These are phyloP conservation scores for Pandion haliaetus DNA, from an alignment of 2,113 vertebrate genomes.

Conservation along the genomic window DNA sequence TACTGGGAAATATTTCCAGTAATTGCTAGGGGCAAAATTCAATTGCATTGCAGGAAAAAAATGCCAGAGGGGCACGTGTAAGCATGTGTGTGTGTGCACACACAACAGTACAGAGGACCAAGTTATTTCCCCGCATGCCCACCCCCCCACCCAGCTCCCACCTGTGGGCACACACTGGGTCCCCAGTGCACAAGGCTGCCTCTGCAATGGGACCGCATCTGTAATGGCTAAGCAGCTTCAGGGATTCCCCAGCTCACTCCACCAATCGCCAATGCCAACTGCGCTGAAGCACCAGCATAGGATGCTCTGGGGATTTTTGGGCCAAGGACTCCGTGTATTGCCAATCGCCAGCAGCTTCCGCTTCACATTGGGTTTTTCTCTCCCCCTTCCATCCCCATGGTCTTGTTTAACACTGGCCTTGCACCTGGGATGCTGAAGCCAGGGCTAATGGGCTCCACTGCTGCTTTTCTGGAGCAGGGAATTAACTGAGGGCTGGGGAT, in stretches of 20 bases:
- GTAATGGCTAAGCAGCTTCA: not conserved
- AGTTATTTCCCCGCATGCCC: not conserved
- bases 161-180: rapidly evolving
- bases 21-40: not conserved
- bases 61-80: not conserved
- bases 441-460: not conserved
- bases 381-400: not conserved
- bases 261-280: not conserved
- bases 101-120: not conserved
- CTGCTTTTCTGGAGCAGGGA: not conserved
- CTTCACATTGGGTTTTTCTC: not conserved
- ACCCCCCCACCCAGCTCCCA: not conserved
- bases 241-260: not conserved
- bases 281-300: not conserved
- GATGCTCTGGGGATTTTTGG: not conserved
- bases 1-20: not conserved
- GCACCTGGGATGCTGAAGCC: not conserved
- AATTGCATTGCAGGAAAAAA: not conserved
- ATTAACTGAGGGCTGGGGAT: not conserved
- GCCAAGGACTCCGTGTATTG: slow-evolving; percentile 11
- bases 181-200: not conserved
- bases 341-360: not conserved
- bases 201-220: not conserved
- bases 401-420: not conserved
- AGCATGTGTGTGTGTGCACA: rapidly evolving